Evolutionary conservation across 2,797 vertebrate species (phyloP).

Genomic region (Schizothorax lantsangensis): DNA sequence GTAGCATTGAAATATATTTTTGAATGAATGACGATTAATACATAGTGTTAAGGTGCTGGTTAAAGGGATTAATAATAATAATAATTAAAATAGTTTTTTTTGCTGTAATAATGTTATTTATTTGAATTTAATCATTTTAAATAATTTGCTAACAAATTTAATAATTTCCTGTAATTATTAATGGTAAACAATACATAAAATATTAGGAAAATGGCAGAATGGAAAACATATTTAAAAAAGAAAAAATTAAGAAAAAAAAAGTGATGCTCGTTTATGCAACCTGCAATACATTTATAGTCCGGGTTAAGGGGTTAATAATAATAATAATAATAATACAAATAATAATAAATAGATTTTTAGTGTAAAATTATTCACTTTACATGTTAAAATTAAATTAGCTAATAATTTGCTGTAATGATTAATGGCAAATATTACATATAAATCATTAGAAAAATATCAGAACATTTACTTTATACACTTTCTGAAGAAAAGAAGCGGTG

Average conservation of each 20-base stretch:
- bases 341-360: background rate
- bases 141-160: background rate
- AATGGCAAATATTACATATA: background rate
- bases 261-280: too few relatives aligned
- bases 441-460: background rate
- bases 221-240: too few relatives aligned
- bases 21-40: too few relatives aligned
- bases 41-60: too few relatives aligned
- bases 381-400: background rate
- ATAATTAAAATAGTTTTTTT: too few relatives aligned
- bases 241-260: too few relatives aligned
- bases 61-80: too few relatives aligned
- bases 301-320: background rate
- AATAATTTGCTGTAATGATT: background rate
- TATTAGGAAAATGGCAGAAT: background rate
- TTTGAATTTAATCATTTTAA: background rate
- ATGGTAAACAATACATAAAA: background rate
- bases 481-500: too few relatives aligned
- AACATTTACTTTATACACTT: background rate
- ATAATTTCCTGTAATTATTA: background rate
- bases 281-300: background rate
- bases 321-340: background rate
- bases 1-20: too few relatives aligned
- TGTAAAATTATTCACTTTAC: background rate
- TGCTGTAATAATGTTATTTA: background rate